Evolutionary conservation across 2,888 invertebrate species (phyloP).

Genomic region (Boloria euphrosyne): DNA sequence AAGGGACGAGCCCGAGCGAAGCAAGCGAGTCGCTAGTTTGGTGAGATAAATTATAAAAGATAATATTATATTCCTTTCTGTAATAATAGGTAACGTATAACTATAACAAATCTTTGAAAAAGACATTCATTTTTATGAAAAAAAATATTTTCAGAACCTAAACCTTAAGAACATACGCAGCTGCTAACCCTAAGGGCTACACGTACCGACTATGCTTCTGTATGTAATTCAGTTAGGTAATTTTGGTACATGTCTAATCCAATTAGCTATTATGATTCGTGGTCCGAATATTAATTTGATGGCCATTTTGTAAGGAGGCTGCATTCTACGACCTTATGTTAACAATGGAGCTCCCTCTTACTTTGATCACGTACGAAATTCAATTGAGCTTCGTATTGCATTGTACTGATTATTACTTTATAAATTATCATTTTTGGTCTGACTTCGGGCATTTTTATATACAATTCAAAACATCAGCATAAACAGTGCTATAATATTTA

Average conservation of each 20-base stretch:
- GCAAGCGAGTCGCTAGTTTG: too few relatives aligned
- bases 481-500: too few relatives aligned
- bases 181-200: constrained; percentile 46
- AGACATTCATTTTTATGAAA: background rate
- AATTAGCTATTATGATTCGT: constrained; percentile 82
- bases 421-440: too few relatives aligned
- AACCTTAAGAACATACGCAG: constrained; percentile 9
- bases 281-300: constrained; percentile 78
- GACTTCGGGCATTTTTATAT: too few relatives aligned
- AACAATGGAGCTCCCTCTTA: constrained; percentile 47
- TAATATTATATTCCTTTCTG: too few relatives aligned
- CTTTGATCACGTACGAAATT: constrained; percentile 34
- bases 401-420: constrained; percentile 10
- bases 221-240: constrained; percentile 78
- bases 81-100: too few relatives aligned
- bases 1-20: too few relatives aligned
- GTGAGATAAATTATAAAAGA: too few relatives aligned
- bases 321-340: constrained; percentile 58
- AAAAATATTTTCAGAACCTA: background rate
- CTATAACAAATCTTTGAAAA: background rate
- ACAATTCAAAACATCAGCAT: too few relatives aligned
- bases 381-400: constrained; percentile 22
- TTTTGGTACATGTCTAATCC: constrained; percentile 81
- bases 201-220: constrained; percentile 68
- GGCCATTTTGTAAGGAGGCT: constrained; percentile 65